Base-by-base conservation (phyloP, 1,140 invertebrate species). In the Atta texana region DNA sequence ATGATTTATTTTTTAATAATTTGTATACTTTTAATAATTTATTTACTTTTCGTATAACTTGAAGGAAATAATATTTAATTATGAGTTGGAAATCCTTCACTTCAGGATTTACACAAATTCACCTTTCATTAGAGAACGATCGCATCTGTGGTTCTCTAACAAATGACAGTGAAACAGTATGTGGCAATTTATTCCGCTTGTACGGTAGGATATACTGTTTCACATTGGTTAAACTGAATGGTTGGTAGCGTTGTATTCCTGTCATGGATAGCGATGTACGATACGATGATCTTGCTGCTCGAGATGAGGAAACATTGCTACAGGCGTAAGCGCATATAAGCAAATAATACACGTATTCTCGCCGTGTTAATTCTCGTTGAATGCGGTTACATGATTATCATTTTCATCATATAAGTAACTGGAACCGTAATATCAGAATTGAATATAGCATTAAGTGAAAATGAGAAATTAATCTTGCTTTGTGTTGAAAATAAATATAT, bases 171-270 rank as follows among this genome's bases (percentile, higher is more conserved):
- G 66, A 69, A 49, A 16, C n/a, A 24, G 18, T 49, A 49, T 16
- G 39, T 49, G 39, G 66, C 66, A 69, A 69, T 69, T 49, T 69
- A 31, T 69, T 69, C n/a, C 12, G 57, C 39, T 77, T 39, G 24
- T 24, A 24, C 24, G 39, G 16, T 28, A 44, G 74, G 10, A 77
- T 63, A 34, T 34, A 39, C 12, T 28, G 28, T 12, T 24, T 44
- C 59, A 14, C 39, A 31, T 77, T 57, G 24, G 10, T 63, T 44
- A 77, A 63, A 49, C 75, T 77, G 75, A 63, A 77, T 63, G 16
- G 57, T 49, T 16, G 69, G 8, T 55, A n/a, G 51, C n/a, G n/a
- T 63, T 49, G 59, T 31, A 64, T 63, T 63, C 55, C 55, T 76
- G 55, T 44, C 59, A 24, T 4, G 75, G 10, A 63, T 77, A 18